A percentile compares a stretch with the other conserved stretches of the same genome.
Conservation (phyloP, 2,888 invertebrate genomes). For the Conops quadrifasciatus region DNA sequence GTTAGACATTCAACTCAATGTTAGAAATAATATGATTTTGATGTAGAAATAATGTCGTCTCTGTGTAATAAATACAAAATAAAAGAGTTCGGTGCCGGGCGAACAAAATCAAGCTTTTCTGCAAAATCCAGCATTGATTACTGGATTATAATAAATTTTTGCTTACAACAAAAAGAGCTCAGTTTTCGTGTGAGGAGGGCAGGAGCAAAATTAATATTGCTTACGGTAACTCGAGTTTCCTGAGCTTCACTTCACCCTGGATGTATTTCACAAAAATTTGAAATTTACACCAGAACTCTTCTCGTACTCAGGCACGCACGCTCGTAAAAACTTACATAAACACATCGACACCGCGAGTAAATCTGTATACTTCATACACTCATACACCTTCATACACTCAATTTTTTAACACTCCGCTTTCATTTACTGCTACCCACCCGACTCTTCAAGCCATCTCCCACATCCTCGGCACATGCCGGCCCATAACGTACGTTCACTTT, state of each 20-base stretch:
- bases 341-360: not conserved
- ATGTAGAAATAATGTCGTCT: too few relatives aligned
- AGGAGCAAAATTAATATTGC: not conserved
- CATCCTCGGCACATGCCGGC: not conserved
- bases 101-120: too few relatives aligned
- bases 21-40: too few relatives aligned
- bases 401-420: not conserved
- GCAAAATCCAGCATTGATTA: too few relatives aligned
- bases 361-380: not conserved
- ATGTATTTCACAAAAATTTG: slow-evolving; percentile 15
- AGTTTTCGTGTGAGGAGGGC: not conserved
- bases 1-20: too few relatives aligned
- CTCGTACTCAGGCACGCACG: too few relatives aligned
- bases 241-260: slow-evolving; percentile 7
- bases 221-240: slow-evolving; percentile 8
- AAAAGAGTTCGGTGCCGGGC: too few relatives aligned
- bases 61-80: too few relatives aligned
- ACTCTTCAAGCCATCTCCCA: too few relatives aligned
- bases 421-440: too few relatives aligned
- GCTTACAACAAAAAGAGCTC: not conserved
- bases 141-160: too few relatives aligned
- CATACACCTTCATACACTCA: not conserved
- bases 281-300: slow-evolving; percentile 1
- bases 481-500: not conserved
- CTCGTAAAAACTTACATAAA: too few relatives aligned